Evolutionary conservation across 2,888 invertebrate species (phyloP).

Genomic region (Cheilosia grossa): DNA sequence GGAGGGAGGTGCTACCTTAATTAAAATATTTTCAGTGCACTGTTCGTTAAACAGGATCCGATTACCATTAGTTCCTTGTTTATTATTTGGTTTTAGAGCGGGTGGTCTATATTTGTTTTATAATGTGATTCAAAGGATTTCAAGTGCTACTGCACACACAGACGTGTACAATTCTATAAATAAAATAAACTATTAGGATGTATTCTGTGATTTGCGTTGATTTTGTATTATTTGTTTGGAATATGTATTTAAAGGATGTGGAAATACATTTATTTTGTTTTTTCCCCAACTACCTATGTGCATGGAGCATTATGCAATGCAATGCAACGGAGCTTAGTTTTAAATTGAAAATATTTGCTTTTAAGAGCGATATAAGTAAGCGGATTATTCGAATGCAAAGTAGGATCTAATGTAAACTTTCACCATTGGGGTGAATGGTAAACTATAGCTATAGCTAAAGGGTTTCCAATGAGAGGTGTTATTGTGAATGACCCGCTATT

Average conservation of each 20-base stretch:
- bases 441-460: neutral
- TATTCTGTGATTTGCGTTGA: neutral
- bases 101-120: neutral
- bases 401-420: neutral
- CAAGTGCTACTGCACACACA: neutral
- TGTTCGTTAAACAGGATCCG: slow-evolving; percentile 42
- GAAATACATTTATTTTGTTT: neutral
- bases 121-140: slow-evolving; percentile 10
- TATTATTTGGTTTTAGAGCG: slow-evolving; percentile 15
- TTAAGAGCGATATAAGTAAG: neutral
- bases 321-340: neutral
- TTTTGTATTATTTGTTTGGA: slow-evolving; percentile 2
- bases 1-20: slow-evolving; percentile 14
- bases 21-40: slow-evolving; percentile 36
- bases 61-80: slow-evolving; percentile 39
- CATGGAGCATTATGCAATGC: neutral
- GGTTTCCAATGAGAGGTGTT: too few relatives aligned
- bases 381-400: neutral
- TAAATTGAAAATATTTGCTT: slow-evolving; percentile 4
- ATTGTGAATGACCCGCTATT: too few relatives aligned
- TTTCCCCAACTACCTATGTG: too few relatives aligned
- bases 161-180: neutral
- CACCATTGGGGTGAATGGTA: neutral
- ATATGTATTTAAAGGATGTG: neutral
- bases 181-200: neutral